Evolutionary conservation across 2,113 vertebrate genomes (phyloP).

Genomic region (Triplophysa tibetana): DNA sequence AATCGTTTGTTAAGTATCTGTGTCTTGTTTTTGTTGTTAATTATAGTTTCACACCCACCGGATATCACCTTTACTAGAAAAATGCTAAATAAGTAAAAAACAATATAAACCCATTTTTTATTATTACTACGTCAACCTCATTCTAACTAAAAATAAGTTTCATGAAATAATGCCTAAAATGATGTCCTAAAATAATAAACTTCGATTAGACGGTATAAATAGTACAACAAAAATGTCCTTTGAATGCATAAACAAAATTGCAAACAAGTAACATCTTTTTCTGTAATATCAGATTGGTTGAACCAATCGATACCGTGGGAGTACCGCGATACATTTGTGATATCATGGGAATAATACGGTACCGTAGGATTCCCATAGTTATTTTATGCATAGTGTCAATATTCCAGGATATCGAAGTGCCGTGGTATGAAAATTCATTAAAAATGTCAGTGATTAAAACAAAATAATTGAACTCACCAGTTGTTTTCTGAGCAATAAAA

Average conservation of each 20-base stretch:
- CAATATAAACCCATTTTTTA: too few relatives aligned
- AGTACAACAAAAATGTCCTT: too few relatives aligned
- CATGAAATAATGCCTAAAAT: not conserved
- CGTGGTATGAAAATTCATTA: not conserved
- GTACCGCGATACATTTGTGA: not conserved
- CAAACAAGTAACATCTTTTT: too few relatives aligned
- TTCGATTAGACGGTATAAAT: too few relatives aligned
- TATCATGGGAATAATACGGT: not conserved
- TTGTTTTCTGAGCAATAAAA: slow-evolving; percentile 85
- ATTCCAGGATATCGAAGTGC: not conserved
- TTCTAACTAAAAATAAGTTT: not conserved
- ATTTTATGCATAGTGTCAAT: too few relatives aligned
- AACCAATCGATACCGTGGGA: too few relatives aligned
- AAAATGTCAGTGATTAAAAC: not conserved
- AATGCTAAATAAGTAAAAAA: too few relatives aligned
- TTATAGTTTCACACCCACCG: not conserved
- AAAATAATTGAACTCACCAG: slow-evolving; percentile 75
- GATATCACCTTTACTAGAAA: not conserved
- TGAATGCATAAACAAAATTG: too few relatives aligned
- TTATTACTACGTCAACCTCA: too few relatives aligned
- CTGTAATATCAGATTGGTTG: too few relatives aligned
- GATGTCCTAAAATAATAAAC: too few relatives aligned
- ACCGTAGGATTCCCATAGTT: not conserved
- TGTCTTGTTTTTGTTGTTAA: not conserved
- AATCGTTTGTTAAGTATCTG: too few relatives aligned